Percentiles rank a stretch among this genome's conserved stretches.
phyloP scores from a whole-genome alignment of 2,888 invertebrate species.

The Digitonthophagus gazella region DNA sequence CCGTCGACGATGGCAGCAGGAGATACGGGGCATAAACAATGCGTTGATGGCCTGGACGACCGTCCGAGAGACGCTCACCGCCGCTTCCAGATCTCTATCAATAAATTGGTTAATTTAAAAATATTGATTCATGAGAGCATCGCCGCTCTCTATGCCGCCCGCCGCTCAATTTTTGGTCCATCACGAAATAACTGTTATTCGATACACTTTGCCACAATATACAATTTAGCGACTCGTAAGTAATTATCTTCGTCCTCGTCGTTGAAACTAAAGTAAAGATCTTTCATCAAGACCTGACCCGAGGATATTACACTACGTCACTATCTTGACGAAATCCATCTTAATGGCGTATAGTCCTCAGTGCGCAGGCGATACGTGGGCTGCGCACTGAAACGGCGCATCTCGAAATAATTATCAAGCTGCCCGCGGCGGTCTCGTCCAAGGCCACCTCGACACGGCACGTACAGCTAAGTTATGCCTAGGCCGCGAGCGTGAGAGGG shows the following conservation, averaged over 20 bases:
- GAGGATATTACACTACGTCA: not conserved
- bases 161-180: constrained; percentile 1
- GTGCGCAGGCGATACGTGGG: not conserved
- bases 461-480: not conserved
- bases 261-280: not conserved
- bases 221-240: not conserved
- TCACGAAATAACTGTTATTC: not conserved
- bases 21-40: constrained; percentile 41
- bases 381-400: too few relatives aligned
- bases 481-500: not conserved
- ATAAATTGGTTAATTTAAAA: constrained; percentile 51
- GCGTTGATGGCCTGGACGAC: constrained; percentile 34
- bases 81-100: constrained; percentile 44
- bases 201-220: not conserved
- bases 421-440: not conserved
- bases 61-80: constrained; percentile 32
- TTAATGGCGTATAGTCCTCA: not conserved
- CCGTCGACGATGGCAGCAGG: constrained; percentile 36
- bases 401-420: not conserved
- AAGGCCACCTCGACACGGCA: not conserved
- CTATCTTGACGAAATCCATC: not conserved
- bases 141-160: constrained; percentile 29
- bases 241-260: not conserved
- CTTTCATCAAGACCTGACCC: not conserved
- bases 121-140: constrained; percentile 48